Percentiles rank a stretch among this genome's conserved stretches.
These are phyloP conservation scores for Microvelia longipes DNA, from an alignment of 1,140 invertebrate genomes.

Conservation along the genomic window DNA sequence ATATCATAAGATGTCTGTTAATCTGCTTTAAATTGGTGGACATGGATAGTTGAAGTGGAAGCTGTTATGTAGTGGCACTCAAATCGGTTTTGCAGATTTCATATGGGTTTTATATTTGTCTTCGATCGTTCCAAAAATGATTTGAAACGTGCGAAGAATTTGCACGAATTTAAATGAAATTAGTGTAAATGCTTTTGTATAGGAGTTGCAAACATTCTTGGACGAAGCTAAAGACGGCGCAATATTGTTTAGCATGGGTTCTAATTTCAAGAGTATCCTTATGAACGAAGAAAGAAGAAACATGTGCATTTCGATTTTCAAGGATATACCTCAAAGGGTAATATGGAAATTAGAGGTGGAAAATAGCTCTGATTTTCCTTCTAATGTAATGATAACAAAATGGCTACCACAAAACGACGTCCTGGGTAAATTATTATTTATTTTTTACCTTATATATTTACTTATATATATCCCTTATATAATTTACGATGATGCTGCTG, in stretches of 20 bases:
- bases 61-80: no score
- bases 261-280: slow-evolving; percentile 41
- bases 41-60: no score
- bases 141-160: no score
- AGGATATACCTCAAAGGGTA: slow-evolving; percentile 36
- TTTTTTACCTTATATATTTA: not conserved
- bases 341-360: slow-evolving; percentile 59
- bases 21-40: no score
- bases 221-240: slow-evolving; percentile 37
- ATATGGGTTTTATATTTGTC: no score
- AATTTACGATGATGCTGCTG: no score
- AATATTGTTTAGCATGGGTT: slow-evolving; percentile 44
- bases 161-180: no score
- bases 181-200: no score
- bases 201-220: slow-evolving; percentile 39
- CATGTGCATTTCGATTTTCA: slow-evolving; percentile 14
- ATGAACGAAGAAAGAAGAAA: slow-evolving; percentile 37
- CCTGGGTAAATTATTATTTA: slow-evolving; percentile 35
- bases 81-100: no score
- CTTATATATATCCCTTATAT: no score
- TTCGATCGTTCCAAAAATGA: no score
- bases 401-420: slow-evolving; percentile 59
- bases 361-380: slow-evolving; percentile 33
- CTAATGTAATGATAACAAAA: slow-evolving; percentile 43
- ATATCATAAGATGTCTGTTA: no score